Evolutionary conservation across 2,888 invertebrate genomes (phyloP).

Genomic region (Drosophila melanosoma): DNA sequence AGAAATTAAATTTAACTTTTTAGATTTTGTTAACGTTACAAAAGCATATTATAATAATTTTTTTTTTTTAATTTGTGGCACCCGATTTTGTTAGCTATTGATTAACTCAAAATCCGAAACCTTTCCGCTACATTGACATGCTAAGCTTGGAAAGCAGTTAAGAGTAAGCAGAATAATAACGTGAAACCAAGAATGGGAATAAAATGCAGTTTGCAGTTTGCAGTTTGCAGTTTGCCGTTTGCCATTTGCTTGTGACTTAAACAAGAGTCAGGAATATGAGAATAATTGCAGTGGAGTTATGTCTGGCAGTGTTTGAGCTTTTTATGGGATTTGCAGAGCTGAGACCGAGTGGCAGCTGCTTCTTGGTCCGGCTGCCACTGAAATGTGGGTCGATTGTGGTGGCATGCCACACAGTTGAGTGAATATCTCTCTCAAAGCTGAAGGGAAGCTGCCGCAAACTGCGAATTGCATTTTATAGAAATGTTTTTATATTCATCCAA

Average conservation of each 20-base stretch:
- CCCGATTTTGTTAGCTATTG: background rate
- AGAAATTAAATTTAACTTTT: too few relatives aligned
- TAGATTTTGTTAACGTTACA: too few relatives aligned
- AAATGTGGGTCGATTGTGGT: constrained; percentile 46
- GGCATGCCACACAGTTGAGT: constrained; percentile 23
- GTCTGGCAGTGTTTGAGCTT: constrained; percentile 50
- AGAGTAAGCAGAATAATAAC: background rate
- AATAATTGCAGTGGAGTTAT: constrained; percentile 67
- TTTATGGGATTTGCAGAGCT: constrained; percentile 40
- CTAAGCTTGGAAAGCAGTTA: background rate
- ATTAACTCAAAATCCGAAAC: background rate
- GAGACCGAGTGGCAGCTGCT: constrained; percentile 1
- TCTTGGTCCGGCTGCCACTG: constrained; percentile 6
- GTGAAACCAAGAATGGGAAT: constrained; percentile 12
- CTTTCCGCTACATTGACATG: constrained; percentile 6
- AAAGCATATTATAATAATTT: too few relatives aligned
- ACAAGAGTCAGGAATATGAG: constrained; percentile 45
- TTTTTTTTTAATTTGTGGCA: background rate
- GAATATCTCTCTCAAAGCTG: constrained; percentile 18
- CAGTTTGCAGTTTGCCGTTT: constrained; percentile 17
- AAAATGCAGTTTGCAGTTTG: constrained; percentile 40
- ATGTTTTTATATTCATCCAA: background rate
- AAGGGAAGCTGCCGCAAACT: background rate
- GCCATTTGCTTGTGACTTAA: constrained; percentile 12
- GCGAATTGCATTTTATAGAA: background rate